phyloP scores from a whole-genome alignment of 2,888 invertebrate genomes.

The Fragum whitleyi region DNA sequence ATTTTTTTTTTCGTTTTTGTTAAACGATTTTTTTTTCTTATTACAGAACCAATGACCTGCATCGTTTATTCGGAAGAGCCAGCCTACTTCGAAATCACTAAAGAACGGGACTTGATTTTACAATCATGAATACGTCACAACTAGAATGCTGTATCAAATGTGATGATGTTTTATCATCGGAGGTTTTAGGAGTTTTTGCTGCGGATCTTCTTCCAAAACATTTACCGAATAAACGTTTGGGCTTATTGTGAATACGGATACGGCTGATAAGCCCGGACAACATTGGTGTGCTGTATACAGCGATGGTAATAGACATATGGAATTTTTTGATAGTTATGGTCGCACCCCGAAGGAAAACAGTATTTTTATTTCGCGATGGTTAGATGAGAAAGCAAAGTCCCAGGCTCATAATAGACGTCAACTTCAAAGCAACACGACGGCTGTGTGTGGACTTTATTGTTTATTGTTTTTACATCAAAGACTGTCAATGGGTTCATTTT shows the following conservation, averaged over 20 bases:
- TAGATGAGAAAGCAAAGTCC: slow-evolving; percentile 4
- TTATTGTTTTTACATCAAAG: slow-evolving; percentile 41
- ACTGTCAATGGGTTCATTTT: slow-evolving; percentile 12
- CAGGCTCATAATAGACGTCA: background rate
- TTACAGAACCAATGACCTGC: slow-evolving; percentile 49
- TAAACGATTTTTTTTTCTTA: background rate
- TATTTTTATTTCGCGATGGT: slow-evolving; percentile 7
- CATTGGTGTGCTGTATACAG: slow-evolving; percentile 35
- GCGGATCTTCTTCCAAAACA: slow-evolving; percentile 21
- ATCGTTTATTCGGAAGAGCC: slow-evolving; percentile 29
- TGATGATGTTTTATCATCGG: slow-evolving; percentile 4
- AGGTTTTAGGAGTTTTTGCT: slow-evolving; percentile 28
- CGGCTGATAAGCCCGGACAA: slow-evolving; percentile 3
- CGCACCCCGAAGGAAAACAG: slow-evolving; percentile 19
- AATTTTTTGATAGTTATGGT: slow-evolving; percentile 35
- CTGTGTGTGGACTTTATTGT: slow-evolving; percentile 46
- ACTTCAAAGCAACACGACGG: slow-evolving; percentile 34
- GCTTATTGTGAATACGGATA: slow-evolving; percentile 40
- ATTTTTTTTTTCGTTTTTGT: too few relatives aligned
- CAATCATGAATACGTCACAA: slow-evolving; percentile 11
- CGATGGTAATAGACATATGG: slow-evolving; percentile 16
- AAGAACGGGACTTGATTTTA: slow-evolving; percentile 32
- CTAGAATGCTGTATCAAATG: slow-evolving; percentile 29
- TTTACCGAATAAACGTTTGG: slow-evolving; percentile 13
- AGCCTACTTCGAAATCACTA: slow-evolving; percentile 34